Conservation (phyloP, 2,797 vertebrate species). For the Scarus forsteni region DNA sequence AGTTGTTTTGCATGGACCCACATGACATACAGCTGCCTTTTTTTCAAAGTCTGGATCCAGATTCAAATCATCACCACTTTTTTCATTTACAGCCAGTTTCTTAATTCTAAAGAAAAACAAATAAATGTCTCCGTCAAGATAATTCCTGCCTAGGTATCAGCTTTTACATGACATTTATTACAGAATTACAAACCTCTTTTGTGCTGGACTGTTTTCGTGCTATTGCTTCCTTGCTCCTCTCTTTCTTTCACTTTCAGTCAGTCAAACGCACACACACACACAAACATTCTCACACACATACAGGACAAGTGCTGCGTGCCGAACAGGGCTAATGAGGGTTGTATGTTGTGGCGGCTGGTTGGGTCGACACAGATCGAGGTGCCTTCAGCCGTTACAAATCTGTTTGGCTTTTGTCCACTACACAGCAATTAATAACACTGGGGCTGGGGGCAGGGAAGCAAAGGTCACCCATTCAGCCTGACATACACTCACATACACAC, state of each 20-base stretch:
- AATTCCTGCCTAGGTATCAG: neutral
- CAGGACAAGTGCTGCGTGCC: slow-evolving; percentile 81
- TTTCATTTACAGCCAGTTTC: too few species aligned
- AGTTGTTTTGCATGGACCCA: too few species aligned
- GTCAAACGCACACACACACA: slow-evolving; percentile 24
- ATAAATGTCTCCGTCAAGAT: too few species aligned
- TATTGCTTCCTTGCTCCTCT: slow-evolving; percentile 17
- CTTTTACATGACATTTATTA: neutral
- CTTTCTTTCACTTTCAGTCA: slow-evolving; percentile 78
- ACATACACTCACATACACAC: slow-evolving; percentile 78
- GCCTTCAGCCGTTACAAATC: slow-evolving; percentile 99
- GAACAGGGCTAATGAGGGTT: slow-evolving; percentile 98
- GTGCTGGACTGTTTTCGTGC: neutral
- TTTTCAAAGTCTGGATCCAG: too few species aligned
- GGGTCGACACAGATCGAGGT: slow-evolving; percentile 97
- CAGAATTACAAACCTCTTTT: neutral
- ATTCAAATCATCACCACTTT: too few species aligned
- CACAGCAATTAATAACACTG: slow-evolving; percentile 98
- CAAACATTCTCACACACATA: slow-evolving; percentile 26
- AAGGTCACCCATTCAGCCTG: slow-evolving; percentile 88
- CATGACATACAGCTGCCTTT: too few species aligned
- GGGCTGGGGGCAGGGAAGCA: slow-evolving; percentile 90
- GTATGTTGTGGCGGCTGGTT: slow-evolving; percentile 94
- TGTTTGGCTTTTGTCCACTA: slow-evolving; percentile 99
- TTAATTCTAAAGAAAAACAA: too few species aligned